These are phyloP conservation scores for Eucera pruinosa DNA, from an alignment of 2,888 invertebrate species.

Conservation along the genomic window DNA sequence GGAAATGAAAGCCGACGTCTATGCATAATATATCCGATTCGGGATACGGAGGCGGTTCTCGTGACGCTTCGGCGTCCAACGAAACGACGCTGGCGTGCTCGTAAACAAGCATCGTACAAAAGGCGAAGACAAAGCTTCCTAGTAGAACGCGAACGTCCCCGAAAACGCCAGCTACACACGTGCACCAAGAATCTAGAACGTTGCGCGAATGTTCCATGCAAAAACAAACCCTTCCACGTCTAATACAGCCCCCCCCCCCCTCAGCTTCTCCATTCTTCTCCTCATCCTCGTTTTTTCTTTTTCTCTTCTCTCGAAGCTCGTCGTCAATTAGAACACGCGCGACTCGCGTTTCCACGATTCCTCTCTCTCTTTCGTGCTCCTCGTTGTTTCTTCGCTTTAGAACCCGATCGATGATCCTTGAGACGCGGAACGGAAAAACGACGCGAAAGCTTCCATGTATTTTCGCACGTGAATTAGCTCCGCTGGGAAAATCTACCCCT, in stretches of 20 bases:
- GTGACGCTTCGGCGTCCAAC: background rate
- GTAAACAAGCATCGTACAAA: constrained; percentile 31
- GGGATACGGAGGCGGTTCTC: background rate
- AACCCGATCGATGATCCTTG: constrained; percentile 41
- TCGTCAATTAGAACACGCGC: background rate
- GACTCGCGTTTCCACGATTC: background rate
- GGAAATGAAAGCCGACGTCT: background rate
- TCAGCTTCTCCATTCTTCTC: background rate
- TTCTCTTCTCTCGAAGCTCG: background rate
- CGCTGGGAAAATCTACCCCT: background rate
- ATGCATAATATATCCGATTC: constrained; percentile 16
- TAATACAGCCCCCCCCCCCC: too few relatives aligned
- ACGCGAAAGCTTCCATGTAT: background rate
- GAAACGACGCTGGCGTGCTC: background rate
- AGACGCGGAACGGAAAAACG: constrained; percentile 8
- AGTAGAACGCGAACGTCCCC: constrained; percentile 1
- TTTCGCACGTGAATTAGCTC: constrained; percentile 10
- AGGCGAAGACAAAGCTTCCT: constrained; percentile 19
- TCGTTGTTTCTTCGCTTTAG: constrained; percentile 1
- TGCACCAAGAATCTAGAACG: too few relatives aligned
- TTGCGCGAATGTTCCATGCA: constrained; percentile 7
- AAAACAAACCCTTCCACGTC: constrained; percentile 36
- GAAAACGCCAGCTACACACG: too few relatives aligned
- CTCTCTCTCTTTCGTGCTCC: background rate
- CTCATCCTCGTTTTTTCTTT: background rate